Evolutionary conservation across 2,797 vertebrate genomes (phyloP).

Genomic region (Pipistrellus pygmaeus): DNA sequence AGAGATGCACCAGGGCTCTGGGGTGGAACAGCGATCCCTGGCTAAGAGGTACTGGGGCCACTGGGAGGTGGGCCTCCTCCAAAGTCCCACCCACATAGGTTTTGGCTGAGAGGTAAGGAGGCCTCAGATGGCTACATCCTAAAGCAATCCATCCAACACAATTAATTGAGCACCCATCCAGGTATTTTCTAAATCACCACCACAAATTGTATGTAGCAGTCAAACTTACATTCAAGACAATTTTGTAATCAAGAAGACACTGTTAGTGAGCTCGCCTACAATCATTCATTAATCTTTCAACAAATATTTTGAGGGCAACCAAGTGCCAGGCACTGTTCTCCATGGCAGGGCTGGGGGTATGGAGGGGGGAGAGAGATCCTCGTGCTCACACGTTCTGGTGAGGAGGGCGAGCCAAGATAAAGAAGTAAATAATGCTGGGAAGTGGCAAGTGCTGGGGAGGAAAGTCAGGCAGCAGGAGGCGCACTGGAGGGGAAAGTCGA

Average conservation of each 20-base stretch:
- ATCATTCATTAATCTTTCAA: slow-evolving; percentile 52
- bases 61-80: neutral
- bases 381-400: neutral
- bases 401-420: neutral
- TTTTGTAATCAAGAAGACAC: slow-evolving; percentile 58
- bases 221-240: slow-evolving; percentile 1
- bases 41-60: neutral
- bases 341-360: neutral
- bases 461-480: neutral
- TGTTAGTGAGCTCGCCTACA: neutral
- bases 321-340: slow-evolving; percentile 54
- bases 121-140: neutral
- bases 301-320: slow-evolving; percentile 51
- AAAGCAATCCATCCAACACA: neutral
- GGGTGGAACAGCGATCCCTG: neutral
- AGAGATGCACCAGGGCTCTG: neutral
- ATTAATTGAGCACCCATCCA: neutral
- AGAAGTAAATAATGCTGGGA: too few species aligned
- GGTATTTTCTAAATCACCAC: slow-evolving; percentile 31
- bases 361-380: neutral
- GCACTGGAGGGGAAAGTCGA: neutral
- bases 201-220: neutral
- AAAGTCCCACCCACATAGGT: neutral
- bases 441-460: neutral
- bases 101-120: neutral